Base-by-base conservation (phyloP, 2,888 invertebrate genomes). In the Trimorus sp. region DNA sequence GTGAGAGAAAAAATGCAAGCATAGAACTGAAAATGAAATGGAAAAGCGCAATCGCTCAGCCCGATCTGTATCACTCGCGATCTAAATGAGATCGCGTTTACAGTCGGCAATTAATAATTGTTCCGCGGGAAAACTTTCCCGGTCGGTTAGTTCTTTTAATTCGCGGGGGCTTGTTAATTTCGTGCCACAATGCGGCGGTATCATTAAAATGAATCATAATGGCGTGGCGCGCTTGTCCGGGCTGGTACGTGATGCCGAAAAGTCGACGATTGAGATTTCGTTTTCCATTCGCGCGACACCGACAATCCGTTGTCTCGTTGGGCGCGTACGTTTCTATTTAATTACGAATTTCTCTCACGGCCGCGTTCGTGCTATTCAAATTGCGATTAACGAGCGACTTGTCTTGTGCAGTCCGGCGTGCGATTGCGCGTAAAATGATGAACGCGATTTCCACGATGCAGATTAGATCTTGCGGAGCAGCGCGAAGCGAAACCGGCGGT, bases 271-370 rank as follows among this genome's bases (percentile, higher is more conserved):
- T 40, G 11, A 40, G 11, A 40, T 8, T 40, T 48, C 14, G 14
- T 11, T 45, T 45, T 45, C 45, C 45, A 11, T 45, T 26, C 49
- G 11, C 15, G 51, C 38, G 42, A 14, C 51, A 59, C 40, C 16
- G 62, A 40, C 53, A 53, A 53, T 71, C 53, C 3, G 54, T 4
- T 12, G 51, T 66, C 62, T 62, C 51, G 58, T 70, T 77, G 40
- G 63, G 58, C 26, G 49, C 40, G 38, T 9, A 48, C 69, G 58
- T 69, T 77, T 70, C 63, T 77, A 77, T 58, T 77, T 77, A 77
- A 77, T 77, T 77, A 65, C 63, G 40, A 63, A 63, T 77, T 77
- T 77, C 77, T 63, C 77, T 58, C 70, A 40, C 69, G 76, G 69
- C 76, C 16, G 40, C 69, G 62, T 58, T 56, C 70, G 58, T 38